Percentiles rank a stretch among this genome's conserved stretches.
Conservation (phyloP, 2,797 vertebrate species). For the Acanthopagrus latus region DNA sequence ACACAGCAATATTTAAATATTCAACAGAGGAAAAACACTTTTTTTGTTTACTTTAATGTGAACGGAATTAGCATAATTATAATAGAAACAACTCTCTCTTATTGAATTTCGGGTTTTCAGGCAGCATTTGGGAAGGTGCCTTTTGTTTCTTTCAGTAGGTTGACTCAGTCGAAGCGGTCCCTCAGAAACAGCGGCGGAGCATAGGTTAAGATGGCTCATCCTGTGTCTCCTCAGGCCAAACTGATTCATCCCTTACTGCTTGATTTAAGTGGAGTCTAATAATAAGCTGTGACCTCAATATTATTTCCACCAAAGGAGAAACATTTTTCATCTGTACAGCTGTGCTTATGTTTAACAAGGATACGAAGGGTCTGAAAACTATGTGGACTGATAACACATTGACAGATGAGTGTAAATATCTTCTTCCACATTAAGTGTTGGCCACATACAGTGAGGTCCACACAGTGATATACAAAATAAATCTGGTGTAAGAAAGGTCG, state of each 20-base stretch:
- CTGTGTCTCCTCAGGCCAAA: conserved; percentile 53
- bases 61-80: not conserved
- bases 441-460: not conserved
- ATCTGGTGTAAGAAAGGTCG: conserved; percentile 11
- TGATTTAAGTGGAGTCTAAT: conserved; percentile 53
- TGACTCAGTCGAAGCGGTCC: conserved; percentile 7
- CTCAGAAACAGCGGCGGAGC: conserved; percentile 47
- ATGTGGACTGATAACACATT: conserved; percentile 17
- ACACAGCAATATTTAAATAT: no score
- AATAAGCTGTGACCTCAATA: conserved; percentile 67
- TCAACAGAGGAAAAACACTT: no score
- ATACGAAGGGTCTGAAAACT: conserved; percentile 4
- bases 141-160: conserved; percentile 11
- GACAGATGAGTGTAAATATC: conserved; percentile 33
- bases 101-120: conserved; percentile 6
- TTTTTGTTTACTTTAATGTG: not conserved
- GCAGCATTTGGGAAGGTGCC: not conserved
- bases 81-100: not conserved
- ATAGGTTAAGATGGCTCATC: conserved; percentile 63
- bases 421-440: not conserved
- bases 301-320: conserved; percentile 38
- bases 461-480: conserved; percentile 9
- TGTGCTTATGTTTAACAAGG: conserved; percentile 34
- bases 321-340: conserved; percentile 36
- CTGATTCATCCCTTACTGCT: conserved; percentile 62